Percentiles rank a stretch among this genome's conserved stretches.
These are phyloP conservation scores for Julus scanicus DNA, from an alignment of 2,888 invertebrate genomes.

Conservation along the genomic window DNA sequence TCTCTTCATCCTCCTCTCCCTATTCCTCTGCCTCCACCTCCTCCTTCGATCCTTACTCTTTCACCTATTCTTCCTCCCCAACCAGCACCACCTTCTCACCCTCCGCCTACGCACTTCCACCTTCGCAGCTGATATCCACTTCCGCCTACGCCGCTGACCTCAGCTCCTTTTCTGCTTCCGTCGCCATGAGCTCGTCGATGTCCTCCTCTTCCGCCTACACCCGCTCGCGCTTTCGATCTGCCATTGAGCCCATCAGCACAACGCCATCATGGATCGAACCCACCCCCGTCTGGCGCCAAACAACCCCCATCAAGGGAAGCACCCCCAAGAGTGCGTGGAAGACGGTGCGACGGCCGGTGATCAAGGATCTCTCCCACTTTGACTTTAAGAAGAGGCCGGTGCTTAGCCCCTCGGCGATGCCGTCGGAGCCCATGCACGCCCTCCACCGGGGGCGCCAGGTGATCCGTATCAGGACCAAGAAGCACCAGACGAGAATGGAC, in stretches of 20 bases:
- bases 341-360: constrained; percentile 7
- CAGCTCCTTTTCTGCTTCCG: not conserved
- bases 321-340: not conserved
- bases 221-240: not conserved
- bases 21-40: constrained; percentile 29
- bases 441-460: constrained; percentile 79
- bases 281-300: not conserved
- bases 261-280: not conserved
- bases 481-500: constrained; percentile 23
- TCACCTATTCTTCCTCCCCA: not conserved
- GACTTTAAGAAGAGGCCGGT: constrained; percentile 38
- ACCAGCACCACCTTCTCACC: constrained; percentile 12
- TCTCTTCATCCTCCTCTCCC: not conserved
- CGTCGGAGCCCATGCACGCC: not conserved
- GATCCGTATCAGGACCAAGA: constrained; percentile 76
- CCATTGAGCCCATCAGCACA: not conserved
- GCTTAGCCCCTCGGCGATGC: not conserved
- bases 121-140: not conserved
- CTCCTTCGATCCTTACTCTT: not conserved
- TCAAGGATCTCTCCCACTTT: constrained; percentile 53
- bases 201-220: constrained; percentile 29
- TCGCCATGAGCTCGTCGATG: not conserved
- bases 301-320: not conserved
- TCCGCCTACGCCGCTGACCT: constrained; percentile 13
- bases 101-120: constrained; percentile 8